phyloP scores from a whole-genome alignment of 2,113 vertebrate genomes.

The Tursiops truncatus region DNA sequence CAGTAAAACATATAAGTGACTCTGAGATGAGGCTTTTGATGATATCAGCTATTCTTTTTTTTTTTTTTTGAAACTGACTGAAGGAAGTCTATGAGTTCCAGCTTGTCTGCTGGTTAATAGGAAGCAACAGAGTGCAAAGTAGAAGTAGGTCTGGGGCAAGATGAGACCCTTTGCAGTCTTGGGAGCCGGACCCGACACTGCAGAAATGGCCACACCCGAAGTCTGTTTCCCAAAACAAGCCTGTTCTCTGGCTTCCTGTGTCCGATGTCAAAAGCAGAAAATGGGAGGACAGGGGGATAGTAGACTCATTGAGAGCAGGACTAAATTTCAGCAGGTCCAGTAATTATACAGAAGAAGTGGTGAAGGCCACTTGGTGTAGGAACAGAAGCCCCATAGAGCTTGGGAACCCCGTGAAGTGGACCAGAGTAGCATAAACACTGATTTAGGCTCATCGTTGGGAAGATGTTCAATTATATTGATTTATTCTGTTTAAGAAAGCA shows the following conservation, averaged over 20 bases:
- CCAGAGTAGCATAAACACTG: background rate
- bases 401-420: background rate
- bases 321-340: background rate
- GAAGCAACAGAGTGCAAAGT: accelerated
- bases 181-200: background rate
- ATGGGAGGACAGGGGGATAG: background rate
- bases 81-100: background rate
- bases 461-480: background rate
- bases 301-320: background rate
- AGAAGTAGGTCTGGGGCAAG: background rate
- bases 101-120: background rate
- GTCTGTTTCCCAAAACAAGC: background rate
- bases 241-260: background rate
- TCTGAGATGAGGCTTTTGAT: background rate
- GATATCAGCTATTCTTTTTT: background rate
- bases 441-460: background rate
- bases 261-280: background rate
- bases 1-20: background rate
- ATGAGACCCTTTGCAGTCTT: too few species aligned
- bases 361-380: background rate
- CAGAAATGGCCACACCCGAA: background rate
- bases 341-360: background rate
- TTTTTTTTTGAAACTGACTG: background rate
- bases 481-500: background rate
- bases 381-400: background rate